These are phyloP conservation scores for Lepilemur septentrionalis DNA, from an alignment of 2,797 vertebrate species.

Conservation along the genomic window DNA sequence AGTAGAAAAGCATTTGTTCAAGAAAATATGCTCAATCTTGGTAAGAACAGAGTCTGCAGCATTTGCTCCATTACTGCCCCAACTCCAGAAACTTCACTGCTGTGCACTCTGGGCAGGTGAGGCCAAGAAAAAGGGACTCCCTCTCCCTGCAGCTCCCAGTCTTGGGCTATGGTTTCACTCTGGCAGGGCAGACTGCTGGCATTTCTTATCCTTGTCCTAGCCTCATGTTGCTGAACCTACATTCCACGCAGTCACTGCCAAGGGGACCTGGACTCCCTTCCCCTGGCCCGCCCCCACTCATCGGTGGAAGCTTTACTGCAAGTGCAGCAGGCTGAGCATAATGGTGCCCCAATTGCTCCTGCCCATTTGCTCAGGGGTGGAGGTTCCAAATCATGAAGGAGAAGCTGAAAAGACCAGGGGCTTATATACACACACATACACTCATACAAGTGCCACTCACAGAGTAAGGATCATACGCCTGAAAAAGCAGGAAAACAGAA, in stretches of 20 bases:
- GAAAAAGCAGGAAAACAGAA: not conserved
- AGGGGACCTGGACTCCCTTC: not conserved
- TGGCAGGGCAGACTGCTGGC: not conserved
- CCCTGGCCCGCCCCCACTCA: not conserved
- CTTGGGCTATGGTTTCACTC: not conserved
- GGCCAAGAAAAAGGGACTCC: not conserved
- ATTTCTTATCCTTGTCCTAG: not conserved
- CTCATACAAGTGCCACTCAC: not conserved
- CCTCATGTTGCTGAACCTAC: not conserved
- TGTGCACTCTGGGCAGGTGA: not conserved
- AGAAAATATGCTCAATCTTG: not conserved
- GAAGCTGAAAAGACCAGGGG: not conserved
- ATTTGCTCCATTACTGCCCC: not conserved
- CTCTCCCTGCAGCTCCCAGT: not conserved
- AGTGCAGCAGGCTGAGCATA: not conserved
- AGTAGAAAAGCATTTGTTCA: not conserved
- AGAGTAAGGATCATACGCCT: not conserved
- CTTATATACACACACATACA: not conserved
- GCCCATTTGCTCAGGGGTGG: not conserved
- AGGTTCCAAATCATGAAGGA: not conserved
- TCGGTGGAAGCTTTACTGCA: not conserved
- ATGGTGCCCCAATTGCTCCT: accelerated
- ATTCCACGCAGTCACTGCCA: not conserved
- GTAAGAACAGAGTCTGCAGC: not conserved
- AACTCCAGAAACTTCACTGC: not conserved